Base-by-base conservation (phyloP, 2,888 invertebrate species). In the Drosophila austrosaltans region DNA sequence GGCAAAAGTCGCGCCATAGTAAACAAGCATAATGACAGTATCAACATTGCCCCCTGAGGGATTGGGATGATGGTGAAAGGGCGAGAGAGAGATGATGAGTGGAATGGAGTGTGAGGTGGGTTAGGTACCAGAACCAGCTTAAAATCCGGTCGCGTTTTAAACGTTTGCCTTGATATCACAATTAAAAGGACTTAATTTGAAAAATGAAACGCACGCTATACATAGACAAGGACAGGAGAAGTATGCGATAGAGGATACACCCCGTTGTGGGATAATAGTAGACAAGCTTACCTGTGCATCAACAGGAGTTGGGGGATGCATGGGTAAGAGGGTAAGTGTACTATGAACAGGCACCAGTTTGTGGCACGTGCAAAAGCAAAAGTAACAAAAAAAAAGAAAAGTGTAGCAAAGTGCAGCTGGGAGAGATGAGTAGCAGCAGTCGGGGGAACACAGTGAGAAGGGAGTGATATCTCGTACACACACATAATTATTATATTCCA, bases 181-280 rank as follows among this genome's bases (percentile, higher is more conserved):
- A 89, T 89, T 89, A 89, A 89, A 79, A 77, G 73, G 90, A 88
- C 88, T 90, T 89, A 89, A 89, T 90, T 90, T 88, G 82, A 79
- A 87, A 85, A 82, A 79, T 81, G 86, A 85, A 81, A 77, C 84
- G 76, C 73, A 69, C 70, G 53, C 74, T 70, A 76, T 56, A 69
- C 72, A 71, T 68, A 71, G 77, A 77, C 67, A 65, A 69, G 69
- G 71, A 61, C 53, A 57, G 36, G 42, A 63, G 58, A 65, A 71
- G 53, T 54, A 53, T 56, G 71, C 57, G 39, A 59, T 60, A 57
- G 65, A 44, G 63, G 59, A 56, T 57, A 59, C 79, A 88, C 82
- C 82, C 83, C 77, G 69, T 76, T 58, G 66, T 54, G 66, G 48
- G 71, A 73, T 74, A 66, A 69, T 69, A 65, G 65, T 66, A 59